phyloP scores from a whole-genome alignment of 2,797 vertebrate genomes.

The Cheirogaleus major region DNA sequence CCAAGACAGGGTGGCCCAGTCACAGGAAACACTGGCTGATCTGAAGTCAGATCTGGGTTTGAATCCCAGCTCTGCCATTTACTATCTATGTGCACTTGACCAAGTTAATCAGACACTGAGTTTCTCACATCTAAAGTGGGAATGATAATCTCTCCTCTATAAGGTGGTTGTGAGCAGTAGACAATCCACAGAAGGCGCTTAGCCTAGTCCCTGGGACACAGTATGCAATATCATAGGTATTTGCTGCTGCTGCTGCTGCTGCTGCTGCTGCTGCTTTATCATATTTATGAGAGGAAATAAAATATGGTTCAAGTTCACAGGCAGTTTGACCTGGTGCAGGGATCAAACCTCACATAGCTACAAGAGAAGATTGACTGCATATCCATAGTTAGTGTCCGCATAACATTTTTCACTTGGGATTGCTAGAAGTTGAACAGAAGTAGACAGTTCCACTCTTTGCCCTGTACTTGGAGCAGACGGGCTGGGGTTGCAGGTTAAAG shows the following conservation, averaged over 20 bases:
- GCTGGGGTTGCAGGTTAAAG: background rate
- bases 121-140: background rate
- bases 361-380: background rate
- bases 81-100: background rate
- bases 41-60: background rate
- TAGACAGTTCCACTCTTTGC: background rate
- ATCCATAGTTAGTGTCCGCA: background rate
- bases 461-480: background rate
- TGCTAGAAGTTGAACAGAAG: background rate
- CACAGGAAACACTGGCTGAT: background rate
- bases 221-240: background rate
- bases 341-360: background rate
- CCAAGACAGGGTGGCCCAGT: background rate
- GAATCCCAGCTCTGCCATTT: background rate
- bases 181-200: background rate
- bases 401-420: background rate
- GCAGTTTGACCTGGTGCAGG: background rate
- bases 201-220: background rate
- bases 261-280: background rate
- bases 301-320: background rate
- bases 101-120: background rate
- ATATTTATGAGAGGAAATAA: background rate
- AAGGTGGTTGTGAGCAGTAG: background rate
- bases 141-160: background rate
- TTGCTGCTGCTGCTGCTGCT: background rate